Evolutionary conservation across 64 coral and sea anemone species (phyloP).

Genomic region (Montipora foliosa): DNA sequence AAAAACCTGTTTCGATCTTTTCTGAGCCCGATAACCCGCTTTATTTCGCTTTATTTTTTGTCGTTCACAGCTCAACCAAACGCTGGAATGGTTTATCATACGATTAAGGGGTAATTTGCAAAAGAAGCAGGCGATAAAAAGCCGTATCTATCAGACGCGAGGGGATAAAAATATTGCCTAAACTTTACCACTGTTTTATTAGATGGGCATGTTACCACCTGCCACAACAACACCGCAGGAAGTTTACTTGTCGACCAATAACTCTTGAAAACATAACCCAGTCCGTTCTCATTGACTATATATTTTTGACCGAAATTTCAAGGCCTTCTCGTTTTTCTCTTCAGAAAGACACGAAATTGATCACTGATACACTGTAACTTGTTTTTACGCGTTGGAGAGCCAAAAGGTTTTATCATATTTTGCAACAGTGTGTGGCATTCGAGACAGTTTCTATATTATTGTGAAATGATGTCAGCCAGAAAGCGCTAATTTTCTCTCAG

Average conservation of each 20-base stretch:
- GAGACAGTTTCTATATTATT: not conserved
- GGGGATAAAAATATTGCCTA: slow-evolving; percentile 59
- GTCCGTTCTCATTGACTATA: slow-evolving; percentile 27
- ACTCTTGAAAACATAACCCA: not conserved
- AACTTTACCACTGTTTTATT: slow-evolving; percentile 66
- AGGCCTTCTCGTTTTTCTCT: not conserved
- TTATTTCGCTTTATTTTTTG: not conserved
- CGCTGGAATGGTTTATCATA: not conserved
- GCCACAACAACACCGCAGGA: slow-evolving; percentile 24
- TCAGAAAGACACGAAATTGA: not conserved
- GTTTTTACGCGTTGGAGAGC: not conserved
- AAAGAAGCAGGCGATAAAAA: slow-evolving; percentile 38
- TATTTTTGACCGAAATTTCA: slow-evolving; percentile 13
- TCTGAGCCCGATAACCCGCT: not conserved
- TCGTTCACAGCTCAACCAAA: not conserved
- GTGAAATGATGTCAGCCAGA: not conserved
- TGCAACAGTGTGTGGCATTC: not conserved
- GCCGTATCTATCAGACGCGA: slow-evolving; percentile 23
- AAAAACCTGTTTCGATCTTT: slow-evolving; percentile 28
- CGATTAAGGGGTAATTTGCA: slow-evolving; percentile 9
- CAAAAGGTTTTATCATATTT: not conserved
- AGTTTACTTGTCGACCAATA: slow-evolving; percentile 22
- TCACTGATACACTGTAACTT: not conserved
- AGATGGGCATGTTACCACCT: slow-evolving; percentile 38
- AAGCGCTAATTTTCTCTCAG: slow-evolving; percentile 30